Base-by-base conservation (phyloP, 2,888 invertebrate genomes). In the Chrysolina oricalcia region DNA sequence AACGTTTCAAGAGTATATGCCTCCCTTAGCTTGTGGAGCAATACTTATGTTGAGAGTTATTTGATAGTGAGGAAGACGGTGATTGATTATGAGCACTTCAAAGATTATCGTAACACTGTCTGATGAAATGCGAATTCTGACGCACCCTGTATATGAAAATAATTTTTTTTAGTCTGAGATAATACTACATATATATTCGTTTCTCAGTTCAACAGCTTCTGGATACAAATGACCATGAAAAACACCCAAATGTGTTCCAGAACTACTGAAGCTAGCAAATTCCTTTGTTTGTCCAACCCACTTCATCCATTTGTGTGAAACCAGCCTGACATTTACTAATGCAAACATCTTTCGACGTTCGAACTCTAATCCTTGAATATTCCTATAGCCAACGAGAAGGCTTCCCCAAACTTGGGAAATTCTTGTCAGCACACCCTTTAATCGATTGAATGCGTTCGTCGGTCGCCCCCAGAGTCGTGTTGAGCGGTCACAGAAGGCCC, bases 291-390 rank as follows among this genome's bases (percentile, higher is more conserved):
- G 53, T 23, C 53, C 11, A 53, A 53, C 53, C 53, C 53, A 53
- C 53, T 53, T 53, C 53, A 21, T 53, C 48, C 48, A 13, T 6
- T 53, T 21, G 53, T 53, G 53, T 53, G 21, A 53, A 53, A 53
- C 53, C 53, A 53, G 19, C 21, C 0, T 53, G 53, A 53, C 53
- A 21, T 53, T 53, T 53, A 53, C 53, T 53, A 21, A 53, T 53
- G 53, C 21, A 53, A 53, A 53, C 53, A 53, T 53, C 53, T 53
- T 13, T 53, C 53, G 21, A 53, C 53, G 53, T 53, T 53, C 53
- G 53, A 23, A 53, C 53, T 53, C 11, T 53, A 21, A 53, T 53
- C 53, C 53, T 53, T 53, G 53, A 53, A 53, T 23, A 19, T 21
- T 53, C 21, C 43, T 15, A 40, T 40, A 8, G 35, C 35, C 43